Percentiles rank a stretch among this genome's conserved stretches.
Conservation (phyloP, 2,113 vertebrate species). For the Nematolebias whitei region DNA sequence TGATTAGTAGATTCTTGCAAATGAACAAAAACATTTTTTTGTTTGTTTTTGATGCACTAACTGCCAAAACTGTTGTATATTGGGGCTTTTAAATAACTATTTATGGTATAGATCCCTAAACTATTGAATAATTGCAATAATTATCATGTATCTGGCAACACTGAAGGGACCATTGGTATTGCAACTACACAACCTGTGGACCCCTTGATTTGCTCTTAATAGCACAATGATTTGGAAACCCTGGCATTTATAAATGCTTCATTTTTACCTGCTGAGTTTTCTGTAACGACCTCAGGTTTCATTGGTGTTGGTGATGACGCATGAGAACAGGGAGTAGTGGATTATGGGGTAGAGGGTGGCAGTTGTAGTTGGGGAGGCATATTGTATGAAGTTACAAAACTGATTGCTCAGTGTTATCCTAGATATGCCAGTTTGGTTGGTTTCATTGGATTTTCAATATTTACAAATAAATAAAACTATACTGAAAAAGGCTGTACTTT, state of each 20-base stretch:
- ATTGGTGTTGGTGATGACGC: conserved; percentile 37
- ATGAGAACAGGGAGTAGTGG: conserved; percentile 31
- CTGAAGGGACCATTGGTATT: background rate
- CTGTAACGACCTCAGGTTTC: conserved; percentile 41
- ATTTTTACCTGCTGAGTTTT: conserved; percentile 47
- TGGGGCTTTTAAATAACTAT: too few species aligned
- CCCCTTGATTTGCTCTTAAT: conserved; percentile 28
- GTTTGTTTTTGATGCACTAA: too few species aligned
- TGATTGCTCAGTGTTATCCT: conserved; percentile 61
- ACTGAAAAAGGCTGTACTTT: too few species aligned
- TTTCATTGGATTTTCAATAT: background rate
- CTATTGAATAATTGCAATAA: too few species aligned
- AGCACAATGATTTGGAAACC: conserved; percentile 36
- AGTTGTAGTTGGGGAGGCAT: conserved; percentile 1
- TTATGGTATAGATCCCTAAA: too few species aligned
- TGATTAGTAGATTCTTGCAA: too few species aligned
- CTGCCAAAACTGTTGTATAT: too few species aligned
- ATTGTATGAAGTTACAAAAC: conserved; percentile 52
- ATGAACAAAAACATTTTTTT: too few species aligned
- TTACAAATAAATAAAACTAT: too few species aligned
- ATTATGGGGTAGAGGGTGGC: conserved; percentile 13
- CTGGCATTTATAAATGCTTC: conserved; percentile 55
- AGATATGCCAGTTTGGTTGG: conserved; percentile 60
- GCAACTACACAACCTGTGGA: conserved; percentile 31
- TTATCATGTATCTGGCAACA: too few species aligned